Conservation (phyloP, 2,797 vertebrate genomes). For the Alcedo atthis region DNA sequence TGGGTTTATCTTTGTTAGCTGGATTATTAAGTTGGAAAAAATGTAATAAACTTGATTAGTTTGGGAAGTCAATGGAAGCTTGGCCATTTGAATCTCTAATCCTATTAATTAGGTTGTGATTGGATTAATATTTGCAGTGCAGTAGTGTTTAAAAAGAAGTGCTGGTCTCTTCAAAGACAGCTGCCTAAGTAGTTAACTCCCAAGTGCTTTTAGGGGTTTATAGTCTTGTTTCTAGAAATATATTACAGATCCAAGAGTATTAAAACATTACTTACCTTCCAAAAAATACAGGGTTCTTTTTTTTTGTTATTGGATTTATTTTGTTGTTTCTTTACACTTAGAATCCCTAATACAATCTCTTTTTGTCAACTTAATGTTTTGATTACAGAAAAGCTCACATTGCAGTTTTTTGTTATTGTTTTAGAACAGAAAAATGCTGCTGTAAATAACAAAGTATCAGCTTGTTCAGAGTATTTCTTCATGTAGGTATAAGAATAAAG, state of each 20-base stretch:
- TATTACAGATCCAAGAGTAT: background rate
- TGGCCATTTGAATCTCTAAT: slow-evolving; percentile 49
- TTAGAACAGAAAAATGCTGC: background rate
- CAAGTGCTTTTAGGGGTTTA: background rate
- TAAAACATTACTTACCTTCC: background rate
- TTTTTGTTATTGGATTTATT: background rate
- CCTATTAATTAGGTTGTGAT: slow-evolving; percentile 55
- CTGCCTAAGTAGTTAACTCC: background rate
- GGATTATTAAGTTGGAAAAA: slow-evolving; percentile 59
- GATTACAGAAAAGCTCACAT: background rate
- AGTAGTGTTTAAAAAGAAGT: slow-evolving; percentile 3
- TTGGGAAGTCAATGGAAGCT: slow-evolving; percentile 20
- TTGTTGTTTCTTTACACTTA: background rate
- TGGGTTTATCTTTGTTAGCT: slow-evolving; percentile 48
- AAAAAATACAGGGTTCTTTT: background rate
- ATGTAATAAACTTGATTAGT: slow-evolving; percentile 53
- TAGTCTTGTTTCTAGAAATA: background rate
- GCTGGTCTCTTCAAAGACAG: slow-evolving; percentile 22
- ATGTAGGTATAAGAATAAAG: background rate
- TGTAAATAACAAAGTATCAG: background rate
- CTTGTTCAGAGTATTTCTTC: background rate
- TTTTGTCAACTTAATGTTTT: background rate
- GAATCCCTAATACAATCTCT: background rate
- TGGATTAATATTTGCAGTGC: slow-evolving; percentile 50
- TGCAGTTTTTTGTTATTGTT: background rate